Evolutionary conservation across 2,888 invertebrate species (phyloP), one percentile per base, ranked within the genome.

Genomic region (Aphodius granarius): DNA sequence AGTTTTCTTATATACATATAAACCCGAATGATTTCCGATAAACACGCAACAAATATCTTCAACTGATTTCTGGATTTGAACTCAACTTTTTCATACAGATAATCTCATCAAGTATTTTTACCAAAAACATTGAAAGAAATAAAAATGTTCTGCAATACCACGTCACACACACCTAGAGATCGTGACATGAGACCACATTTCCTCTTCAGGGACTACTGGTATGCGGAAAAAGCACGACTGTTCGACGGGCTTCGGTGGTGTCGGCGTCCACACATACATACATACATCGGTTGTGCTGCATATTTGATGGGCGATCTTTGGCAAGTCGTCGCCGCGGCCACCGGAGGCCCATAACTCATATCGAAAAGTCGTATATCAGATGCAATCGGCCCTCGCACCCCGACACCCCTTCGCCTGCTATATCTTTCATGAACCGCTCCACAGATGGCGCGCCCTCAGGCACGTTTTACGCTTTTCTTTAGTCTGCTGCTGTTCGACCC

Each of bases 331-430:
- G 85, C 84, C 79, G 80, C 79, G 82, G 85, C 82, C 86, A 82
- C 86, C 81, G 79, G 86, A 86, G 86, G 84, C 84, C 84, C 85
- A 86, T 87, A 87, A 87, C 85, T 87, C 86, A 87, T 87, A 86
- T 86, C 83, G 86, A 80, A 83, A 84, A 84, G 83, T 83, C 84
- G 84, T 86, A 86, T 85, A 86, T 86, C 86, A 85, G 83, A 82
- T 82, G 84, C 84, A 82, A 85, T 84, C 84, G 82, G 79, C 82
- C 81, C 79, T 81, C 81, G 79, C 78, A 78, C 80, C 79, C 81
- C 78, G 78, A 76, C 77, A 80, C 78, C 81, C 19, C 65, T 16
- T 20, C 3, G 68, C 13, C 68, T 68, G n/a, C 65, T 85, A 79
- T 82, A 84, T 83, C 83, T 82, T 85, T 84, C 75, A 78, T 78